These are phyloP conservation scores for Rhadina sibilatrix DNA, from an alignment of 2,113 vertebrate species.

Conservation along the genomic window DNA sequence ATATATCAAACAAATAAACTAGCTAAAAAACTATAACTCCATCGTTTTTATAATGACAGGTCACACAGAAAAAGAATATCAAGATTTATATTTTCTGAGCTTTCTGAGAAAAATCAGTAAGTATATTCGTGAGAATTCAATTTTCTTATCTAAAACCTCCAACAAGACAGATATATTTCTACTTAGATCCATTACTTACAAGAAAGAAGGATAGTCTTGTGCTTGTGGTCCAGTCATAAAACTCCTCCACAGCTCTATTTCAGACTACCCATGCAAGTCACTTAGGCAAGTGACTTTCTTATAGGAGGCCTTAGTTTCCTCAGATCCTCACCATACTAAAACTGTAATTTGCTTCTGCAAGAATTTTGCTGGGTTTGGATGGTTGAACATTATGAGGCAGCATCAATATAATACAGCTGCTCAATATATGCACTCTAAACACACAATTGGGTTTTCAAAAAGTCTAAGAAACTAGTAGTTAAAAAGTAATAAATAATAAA, in stretches of 20 bases:
- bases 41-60: neutral
- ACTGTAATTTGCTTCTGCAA: neutral
- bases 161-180: neutral
- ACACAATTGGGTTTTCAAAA: rapidly evolving
- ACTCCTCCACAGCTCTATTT: neutral
- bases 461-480: neutral
- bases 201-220: neutral
- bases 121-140: neutral
- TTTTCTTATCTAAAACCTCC: neutral
- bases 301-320: neutral
- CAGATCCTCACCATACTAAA: neutral
- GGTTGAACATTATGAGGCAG: neutral
- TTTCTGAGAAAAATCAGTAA: neutral
- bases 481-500: neutral
- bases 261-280: neutral
- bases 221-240: neutral
- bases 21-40: neutral
- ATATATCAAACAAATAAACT: neutral
- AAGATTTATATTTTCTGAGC: neutral
- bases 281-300: neutral
- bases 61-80: neutral
- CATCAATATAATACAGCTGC: neutral
- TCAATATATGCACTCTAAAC: neutral
- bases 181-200: neutral
- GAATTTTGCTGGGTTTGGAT: neutral